Conservation (phyloP, 2,113 vertebrate species). For the Himantopus leucocephalus region DNA sequence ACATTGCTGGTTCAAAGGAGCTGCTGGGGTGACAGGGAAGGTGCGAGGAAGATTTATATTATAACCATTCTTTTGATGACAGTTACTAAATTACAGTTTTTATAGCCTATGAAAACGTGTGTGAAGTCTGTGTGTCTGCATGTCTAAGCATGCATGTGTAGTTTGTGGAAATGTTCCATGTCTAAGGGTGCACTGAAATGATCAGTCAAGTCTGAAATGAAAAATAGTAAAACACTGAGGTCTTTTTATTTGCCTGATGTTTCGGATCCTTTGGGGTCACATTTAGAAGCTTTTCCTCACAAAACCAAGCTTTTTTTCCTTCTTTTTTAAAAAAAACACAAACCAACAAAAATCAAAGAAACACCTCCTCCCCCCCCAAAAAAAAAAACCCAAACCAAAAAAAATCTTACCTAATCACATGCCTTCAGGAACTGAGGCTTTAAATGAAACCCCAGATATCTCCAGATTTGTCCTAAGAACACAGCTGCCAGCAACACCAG, state of each 20-base stretch:
- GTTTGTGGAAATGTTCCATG: background rate
- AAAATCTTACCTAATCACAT: constrained; percentile 10
- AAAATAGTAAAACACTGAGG: background rate
- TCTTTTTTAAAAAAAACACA: background rate
- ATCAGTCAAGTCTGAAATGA: background rate
- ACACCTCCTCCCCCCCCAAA: background rate
- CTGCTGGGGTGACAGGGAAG: background rate
- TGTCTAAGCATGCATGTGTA: background rate
- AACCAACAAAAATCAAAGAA: background rate
- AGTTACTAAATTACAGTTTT: background rate
- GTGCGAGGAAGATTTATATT: background rate
- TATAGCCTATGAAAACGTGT: background rate
- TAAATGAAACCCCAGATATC: constrained; percentile 22
- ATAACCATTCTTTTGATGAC: background rate
- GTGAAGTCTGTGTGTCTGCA: background rate
- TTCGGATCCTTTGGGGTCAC: background rate
- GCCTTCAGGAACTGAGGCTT: background rate
- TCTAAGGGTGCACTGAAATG: background rate
- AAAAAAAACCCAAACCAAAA: background rate
- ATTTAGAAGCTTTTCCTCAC: background rate
- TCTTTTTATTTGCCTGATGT: background rate
- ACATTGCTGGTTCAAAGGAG: background rate
- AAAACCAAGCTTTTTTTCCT: rapidly evolving
- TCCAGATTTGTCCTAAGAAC: constrained; percentile 13
- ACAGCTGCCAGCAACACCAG: constrained; percentile 34